These are phyloP conservation scores for Smutsia temminckii DNA, from an alignment of 2,797 vertebrate species.

Conservation along the genomic window DNA sequence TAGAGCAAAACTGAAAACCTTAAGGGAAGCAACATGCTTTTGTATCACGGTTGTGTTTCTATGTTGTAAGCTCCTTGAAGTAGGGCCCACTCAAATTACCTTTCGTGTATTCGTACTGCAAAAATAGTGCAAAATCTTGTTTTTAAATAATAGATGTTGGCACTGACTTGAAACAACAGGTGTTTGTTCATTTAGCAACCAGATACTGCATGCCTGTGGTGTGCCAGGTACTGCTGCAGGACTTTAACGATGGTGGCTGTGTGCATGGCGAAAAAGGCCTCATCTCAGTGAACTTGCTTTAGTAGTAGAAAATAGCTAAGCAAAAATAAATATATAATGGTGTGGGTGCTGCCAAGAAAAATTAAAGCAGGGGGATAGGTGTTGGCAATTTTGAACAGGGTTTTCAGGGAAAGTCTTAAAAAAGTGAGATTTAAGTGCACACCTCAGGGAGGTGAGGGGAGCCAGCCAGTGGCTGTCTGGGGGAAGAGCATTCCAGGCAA, in stretches of 20 bases:
- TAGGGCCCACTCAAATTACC: not conserved
- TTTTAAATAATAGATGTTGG: not conserved
- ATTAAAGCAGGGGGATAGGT: rapidly evolving
- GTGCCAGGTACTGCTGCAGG: not conserved
- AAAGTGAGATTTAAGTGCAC: not conserved
- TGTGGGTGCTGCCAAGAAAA: not conserved
- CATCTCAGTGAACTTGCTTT: not conserved
- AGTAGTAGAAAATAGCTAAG: not conserved
- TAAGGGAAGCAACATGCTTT: not conserved
- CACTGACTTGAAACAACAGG: not conserved
- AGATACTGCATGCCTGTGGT: not conserved
- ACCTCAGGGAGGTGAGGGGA: not conserved
- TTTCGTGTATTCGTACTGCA: not conserved
- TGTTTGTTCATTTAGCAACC: not conserved
- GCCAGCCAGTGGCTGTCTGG: not conserved
- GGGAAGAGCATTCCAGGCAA: not conserved
- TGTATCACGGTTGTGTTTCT: not conserved
- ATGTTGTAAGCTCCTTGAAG: not conserved
- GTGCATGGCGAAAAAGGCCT: not conserved
- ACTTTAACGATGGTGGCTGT: not conserved
- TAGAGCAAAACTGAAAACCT: not conserved
- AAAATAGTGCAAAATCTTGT: not conserved
- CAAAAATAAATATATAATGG: not conserved
- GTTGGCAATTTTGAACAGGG: not conserved
- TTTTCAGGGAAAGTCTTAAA: not conserved